Base-by-base conservation (phyloP, 2,797 vertebrate species). In the Pipistrellus pipistrellus region DNA sequence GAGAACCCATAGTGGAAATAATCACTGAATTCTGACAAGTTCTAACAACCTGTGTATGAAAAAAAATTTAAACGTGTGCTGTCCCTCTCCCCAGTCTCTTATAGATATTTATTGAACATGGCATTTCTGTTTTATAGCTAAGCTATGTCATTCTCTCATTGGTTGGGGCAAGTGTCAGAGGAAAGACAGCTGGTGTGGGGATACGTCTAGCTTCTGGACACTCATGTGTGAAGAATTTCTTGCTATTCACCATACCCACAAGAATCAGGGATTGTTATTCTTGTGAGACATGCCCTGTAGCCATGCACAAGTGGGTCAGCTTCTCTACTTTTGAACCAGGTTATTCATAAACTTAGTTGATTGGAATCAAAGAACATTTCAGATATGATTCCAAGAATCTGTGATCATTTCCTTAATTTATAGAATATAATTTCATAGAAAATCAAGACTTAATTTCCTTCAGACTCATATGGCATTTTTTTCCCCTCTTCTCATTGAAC, bases 381-480 rank as follows among this genome's bases (percentile, higher is more conserved):
- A 62, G 18, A 8, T 41, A 13, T 6, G 21, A 95, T 51, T 92
- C 10, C 73, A 94, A 72, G 71, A 59, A 51, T 83, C 18, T 80
- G 12, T 73, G 32, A 81, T 71, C 6, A 46, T 85, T 57, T 93
- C 18, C 17, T 93, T 69, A 38, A 41, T 77, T 94, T 66, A 80
- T 3, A 62, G 25, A 95, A 89, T 77, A 53, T 72, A 41, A 81
- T 21, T 89, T 62, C 66, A 44, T 81, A 30, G 53, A 64, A 87
- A 89, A 84, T 18, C 84, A 86, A 89, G 21, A 15, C 48, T 35
- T 62, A 1, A 55, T 81, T 81, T 93, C 35, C 66, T 90, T 38
- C 23, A 23, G 68, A 41, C 2, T 73, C n/a, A 6, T 20, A 41
- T 51, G 46, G 30, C 3, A 64, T 41, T 48, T n/a, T n/a, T 25